Evolutionary conservation across 2,113 vertebrate species (phyloP).

Genomic region (Dolichallabes microphthalmus): DNA sequence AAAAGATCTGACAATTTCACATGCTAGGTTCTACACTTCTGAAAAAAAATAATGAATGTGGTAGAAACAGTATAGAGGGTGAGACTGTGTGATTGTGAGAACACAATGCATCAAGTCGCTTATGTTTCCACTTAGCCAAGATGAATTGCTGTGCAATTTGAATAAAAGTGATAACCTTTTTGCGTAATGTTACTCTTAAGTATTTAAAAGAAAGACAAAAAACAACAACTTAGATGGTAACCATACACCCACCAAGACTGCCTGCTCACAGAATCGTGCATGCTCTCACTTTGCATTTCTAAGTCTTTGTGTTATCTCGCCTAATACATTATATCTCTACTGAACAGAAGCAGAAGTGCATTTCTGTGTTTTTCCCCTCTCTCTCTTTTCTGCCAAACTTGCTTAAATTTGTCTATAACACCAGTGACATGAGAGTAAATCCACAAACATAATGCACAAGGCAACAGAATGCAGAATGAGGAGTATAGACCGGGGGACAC

Average conservation of each 20-base stretch:
- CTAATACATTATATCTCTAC: conserved; percentile 38
- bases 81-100: not conserved
- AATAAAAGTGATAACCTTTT: not conserved
- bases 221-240: not conserved
- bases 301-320: conserved; percentile 41
- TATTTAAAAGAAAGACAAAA: conserved; percentile 25
- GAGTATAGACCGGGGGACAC: not conserved
- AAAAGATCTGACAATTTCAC: too few relatives aligned
- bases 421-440: conserved; percentile 5
- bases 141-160: not conserved
- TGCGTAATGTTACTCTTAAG: conserved; percentile 14
- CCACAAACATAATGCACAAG: not conserved
- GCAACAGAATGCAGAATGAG: conserved; percentile 9
- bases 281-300: conserved; percentile 36
- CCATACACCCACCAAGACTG: not conserved
- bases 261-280: conserved; percentile 13
- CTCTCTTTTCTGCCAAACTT: conserved; percentile 5
- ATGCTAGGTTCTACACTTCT: not conserved
- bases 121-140: not conserved
- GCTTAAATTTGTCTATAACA: not conserved
- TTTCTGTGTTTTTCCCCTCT: not conserved
- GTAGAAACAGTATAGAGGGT: not conserved
- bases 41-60: not conserved
- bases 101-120: conserved; percentile 2
- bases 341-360: not conserved